Conservation (phyloP, 2,888 invertebrate genomes). For the Hesperia comma region DNA sequence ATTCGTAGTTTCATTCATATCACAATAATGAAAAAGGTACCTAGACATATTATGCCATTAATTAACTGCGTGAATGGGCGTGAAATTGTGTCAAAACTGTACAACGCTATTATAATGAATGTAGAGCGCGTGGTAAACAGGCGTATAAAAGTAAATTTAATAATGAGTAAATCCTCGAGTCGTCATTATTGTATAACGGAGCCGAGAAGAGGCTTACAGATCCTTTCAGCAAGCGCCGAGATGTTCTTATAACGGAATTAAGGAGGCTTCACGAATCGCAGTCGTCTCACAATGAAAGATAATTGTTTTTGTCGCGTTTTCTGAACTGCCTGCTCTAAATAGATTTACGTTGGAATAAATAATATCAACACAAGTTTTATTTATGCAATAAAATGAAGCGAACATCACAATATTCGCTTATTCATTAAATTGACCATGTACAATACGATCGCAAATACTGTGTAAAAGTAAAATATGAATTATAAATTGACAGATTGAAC, state of each 20-base stretch:
- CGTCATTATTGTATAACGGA: slow-evolving; percentile 28
- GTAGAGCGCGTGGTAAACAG: not conserved
- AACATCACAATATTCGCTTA: not conserved
- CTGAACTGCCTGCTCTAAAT: not conserved
- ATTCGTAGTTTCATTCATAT: no score
- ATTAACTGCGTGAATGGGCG: no score
- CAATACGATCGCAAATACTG: no score
- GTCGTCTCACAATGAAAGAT: slow-evolving; percentile 12
- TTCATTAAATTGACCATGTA: no score
- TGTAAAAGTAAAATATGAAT: no score
- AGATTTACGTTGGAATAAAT: not conserved
- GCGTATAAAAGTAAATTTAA: slow-evolving; percentile 16
- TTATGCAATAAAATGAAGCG: not conserved
- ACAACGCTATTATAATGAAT: no score
- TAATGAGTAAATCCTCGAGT: slow-evolving; percentile 17
- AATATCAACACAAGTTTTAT: not conserved
- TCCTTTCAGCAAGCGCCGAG: slow-evolving; percentile 18
- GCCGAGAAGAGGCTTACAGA: slow-evolving; percentile 30
- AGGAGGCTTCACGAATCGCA: slow-evolving; percentile 24
- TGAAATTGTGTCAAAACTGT: no score
- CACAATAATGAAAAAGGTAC: no score
- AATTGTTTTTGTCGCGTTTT: slow-evolving; percentile 23
- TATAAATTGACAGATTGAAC: no score
- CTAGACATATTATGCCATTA: no score
- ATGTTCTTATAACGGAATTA: slow-evolving; percentile 30